Evolutionary conservation across 2,888 invertebrate genomes (phyloP).

Genomic region (Limenitis camilla): DNA sequence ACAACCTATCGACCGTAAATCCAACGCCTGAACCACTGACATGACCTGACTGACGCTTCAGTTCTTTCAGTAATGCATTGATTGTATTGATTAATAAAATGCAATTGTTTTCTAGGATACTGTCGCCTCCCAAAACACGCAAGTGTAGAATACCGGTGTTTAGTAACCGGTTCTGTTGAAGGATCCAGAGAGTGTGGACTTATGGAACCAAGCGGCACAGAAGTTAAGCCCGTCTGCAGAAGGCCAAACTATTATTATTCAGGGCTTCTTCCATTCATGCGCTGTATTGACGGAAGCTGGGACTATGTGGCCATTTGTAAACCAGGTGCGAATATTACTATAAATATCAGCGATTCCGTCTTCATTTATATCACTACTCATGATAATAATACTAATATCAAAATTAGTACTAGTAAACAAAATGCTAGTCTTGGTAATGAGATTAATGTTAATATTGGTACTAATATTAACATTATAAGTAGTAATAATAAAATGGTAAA

Average conservation of each 20-base stretch:
- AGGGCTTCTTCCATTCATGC: constrained; percentile 33
- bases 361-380: constrained; percentile 8
- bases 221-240: constrained; percentile 37
- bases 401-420: constrained; percentile 6
- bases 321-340: constrained; percentile 40
- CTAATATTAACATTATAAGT: neutral
- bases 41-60: no score
- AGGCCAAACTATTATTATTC: constrained; percentile 43
- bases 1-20: no score
- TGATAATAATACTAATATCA: neutral
- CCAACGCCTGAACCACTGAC: no score
- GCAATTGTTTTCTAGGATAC: constrained; percentile 30
- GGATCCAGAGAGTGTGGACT: constrained; percentile 34
- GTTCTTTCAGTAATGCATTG: neutral
- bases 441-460: neutral
- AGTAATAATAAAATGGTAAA: neutral
- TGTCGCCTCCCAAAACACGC: constrained; percentile 38
- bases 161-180: constrained; percentile 23
- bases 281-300: constrained; percentile 44
- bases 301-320: constrained; percentile 37
- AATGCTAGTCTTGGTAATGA: neutral
- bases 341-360: constrained; percentile 6
- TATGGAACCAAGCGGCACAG: constrained; percentile 38
- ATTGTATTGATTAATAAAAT: neutral
- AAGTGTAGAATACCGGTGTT: constrained; percentile 41